Evolutionary conservation across 37 sponge, comb jelly and placozoan species (phyloP), one percentile per base, ranked within the genome.

Genomic region (Amphimedon queenslandica): DNA sequence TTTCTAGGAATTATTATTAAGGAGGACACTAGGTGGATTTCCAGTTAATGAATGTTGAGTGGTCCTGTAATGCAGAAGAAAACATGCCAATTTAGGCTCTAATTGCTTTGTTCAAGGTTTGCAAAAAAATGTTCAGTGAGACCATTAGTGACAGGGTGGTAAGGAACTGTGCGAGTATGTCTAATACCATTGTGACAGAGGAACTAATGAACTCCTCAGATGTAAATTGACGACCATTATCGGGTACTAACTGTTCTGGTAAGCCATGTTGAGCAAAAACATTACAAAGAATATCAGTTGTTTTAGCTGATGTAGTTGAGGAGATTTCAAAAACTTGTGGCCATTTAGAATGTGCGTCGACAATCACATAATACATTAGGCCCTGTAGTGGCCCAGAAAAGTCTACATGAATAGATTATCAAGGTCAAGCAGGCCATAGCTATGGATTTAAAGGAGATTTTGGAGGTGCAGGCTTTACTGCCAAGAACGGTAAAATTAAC

Each of bases 311-410:
- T 24, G 79, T 78, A 32, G 79, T 78, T 34, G 67, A 29, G 1
- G 56, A 36, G 77, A 81, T 87, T 32, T 66, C 57, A 27, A 55
- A 28, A 10, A 81, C 76, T 58, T 86, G 70, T n/a, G 80, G 86
- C 80, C 80, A 80, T 36, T 86, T 86, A 2, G 80, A 80, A 51
- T 80, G 58, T 37, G 80, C 80, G 69, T 75, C 71, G 57, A 25
- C 20, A 21, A 71, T 11, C 21, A 81, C 38, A 2, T 77, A 40
- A 63, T 74, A 87, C 78, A 64, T 81, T 39, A 40, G 5, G 21
- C 82, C 88, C 6, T 34, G 38, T 40, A 86, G 79, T 6, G 81
- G 88, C 1, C 88, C 82, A 3, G 77, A 82, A 77, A 81, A 87
- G 47, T 87, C 88, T 1, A 75, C 28, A 35, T 86, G 80, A 2